Evolutionary conservation across 2,888 invertebrate genomes (phyloP).

Genomic region (Chelonus formosanus): DNA sequence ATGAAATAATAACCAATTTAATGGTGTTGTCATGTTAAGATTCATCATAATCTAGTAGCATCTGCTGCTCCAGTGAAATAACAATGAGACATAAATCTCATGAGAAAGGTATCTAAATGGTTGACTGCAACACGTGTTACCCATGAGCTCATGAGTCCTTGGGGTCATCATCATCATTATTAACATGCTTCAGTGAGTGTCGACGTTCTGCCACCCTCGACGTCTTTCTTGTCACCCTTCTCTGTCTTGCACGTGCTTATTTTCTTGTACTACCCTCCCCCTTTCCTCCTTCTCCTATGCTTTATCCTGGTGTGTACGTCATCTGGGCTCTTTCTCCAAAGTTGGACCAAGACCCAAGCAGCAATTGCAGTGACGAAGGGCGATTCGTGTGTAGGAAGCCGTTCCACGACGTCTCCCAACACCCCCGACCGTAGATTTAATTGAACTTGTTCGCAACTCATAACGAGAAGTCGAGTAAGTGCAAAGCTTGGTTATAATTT

Average conservation of each 20-base stretch:
- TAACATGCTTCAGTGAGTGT: slow-evolving; percentile 14
- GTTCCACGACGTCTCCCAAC: slow-evolving; percentile 29
- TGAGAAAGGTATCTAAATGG: slow-evolving; percentile 13
- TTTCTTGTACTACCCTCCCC: neutral
- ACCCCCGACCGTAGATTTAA: slow-evolving; percentile 53
- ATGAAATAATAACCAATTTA: no score
- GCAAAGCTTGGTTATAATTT: slow-evolving; percentile 61
- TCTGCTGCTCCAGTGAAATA: neutral
- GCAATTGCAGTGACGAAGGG: slow-evolving; percentile 16
- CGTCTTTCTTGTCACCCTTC: slow-evolving; percentile 11
- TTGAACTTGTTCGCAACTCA: slow-evolving; percentile 65
- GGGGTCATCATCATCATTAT: slow-evolving; percentile 25
- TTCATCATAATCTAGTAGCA: no score
- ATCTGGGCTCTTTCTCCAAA: slow-evolving; percentile 20
- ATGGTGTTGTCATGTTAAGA: no score
- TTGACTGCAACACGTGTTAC: slow-evolving; percentile 21
- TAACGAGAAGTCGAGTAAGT: slow-evolving; percentile 65
- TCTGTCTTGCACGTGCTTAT: no score
- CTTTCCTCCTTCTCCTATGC: neutral
- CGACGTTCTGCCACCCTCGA: slow-evolving; percentile 1
- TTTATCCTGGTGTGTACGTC: slow-evolving; percentile 1
- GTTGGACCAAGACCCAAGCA: slow-evolving; percentile 10
- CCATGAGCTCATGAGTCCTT: slow-evolving; percentile 19
- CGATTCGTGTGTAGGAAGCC: slow-evolving; percentile 34
- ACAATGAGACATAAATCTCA: slow-evolving; percentile 15